A percentile compares a stretch with the other conserved stretches of the same genome.
Conservation (phyloP, 2,888 invertebrate genomes). For the Leptarthrus brevirostris region DNA sequence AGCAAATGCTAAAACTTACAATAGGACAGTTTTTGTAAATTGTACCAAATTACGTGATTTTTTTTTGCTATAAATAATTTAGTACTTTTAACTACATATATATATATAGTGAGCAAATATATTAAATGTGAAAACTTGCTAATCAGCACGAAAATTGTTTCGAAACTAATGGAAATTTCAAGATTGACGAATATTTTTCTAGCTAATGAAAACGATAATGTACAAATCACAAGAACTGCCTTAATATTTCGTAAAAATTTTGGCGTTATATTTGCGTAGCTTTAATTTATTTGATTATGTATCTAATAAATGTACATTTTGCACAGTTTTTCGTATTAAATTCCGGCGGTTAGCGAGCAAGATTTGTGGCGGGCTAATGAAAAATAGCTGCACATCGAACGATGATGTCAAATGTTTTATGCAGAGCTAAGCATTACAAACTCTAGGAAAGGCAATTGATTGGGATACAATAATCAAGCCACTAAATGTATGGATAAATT, state of each 20-base stretch:
- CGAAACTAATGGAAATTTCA: neutral
- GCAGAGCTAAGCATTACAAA: neutral
- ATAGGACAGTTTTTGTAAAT: slow-evolving; percentile 19
- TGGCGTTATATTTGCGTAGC: neutral
- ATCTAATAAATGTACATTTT: slow-evolving; percentile 5
- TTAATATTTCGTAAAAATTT: neutral
- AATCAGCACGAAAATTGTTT: neutral
- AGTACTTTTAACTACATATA: neutral
- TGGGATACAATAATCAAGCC: no score
- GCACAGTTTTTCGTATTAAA: slow-evolving; percentile 14
- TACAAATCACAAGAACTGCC: slow-evolving; percentile 26
- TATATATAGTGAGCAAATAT: slow-evolving; percentile 7
- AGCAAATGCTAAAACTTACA: neutral
- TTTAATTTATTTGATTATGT: slow-evolving; percentile 15
- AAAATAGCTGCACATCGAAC: neutral
- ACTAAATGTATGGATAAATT: no score
- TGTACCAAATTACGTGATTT: neutral
- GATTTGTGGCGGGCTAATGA: no score
- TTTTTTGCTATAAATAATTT: neutral
- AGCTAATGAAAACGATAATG: slow-evolving; percentile 1
- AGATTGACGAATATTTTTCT: slow-evolving; percentile 6
- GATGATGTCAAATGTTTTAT: neutral
- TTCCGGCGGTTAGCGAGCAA: slow-evolving; percentile 9
- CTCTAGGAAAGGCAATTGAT: no score
- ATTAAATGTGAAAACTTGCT: neutral